Evolutionary conservation across 2,797 vertebrate species (phyloP).

Genomic region (Acipenser oxyrinchus): DNA sequence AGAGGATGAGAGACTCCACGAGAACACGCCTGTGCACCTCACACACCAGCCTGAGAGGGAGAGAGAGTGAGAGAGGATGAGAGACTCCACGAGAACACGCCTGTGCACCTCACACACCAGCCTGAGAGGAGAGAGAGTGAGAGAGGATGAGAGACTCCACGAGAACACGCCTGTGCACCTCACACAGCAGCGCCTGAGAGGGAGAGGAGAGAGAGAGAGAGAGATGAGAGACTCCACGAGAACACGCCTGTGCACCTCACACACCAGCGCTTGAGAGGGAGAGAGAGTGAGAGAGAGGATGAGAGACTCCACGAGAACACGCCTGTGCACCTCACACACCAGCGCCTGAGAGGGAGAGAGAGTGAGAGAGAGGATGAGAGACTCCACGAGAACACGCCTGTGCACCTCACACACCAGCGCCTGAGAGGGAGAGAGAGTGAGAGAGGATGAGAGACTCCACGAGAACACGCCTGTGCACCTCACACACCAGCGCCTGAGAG

Average conservation of each 20-base stretch:
- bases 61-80: background rate
- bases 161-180: too few relatives aligned
- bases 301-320: constrained; percentile 47
- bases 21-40: constrained; percentile 70
- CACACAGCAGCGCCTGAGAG: background rate
- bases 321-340: constrained; percentile 60
- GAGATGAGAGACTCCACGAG: constrained; percentile 67
- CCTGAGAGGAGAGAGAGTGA: background rate
- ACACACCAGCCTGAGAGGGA: background rate
- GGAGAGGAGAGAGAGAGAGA: too few relatives aligned
- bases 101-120: background rate
- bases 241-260: constrained; percentile 70
- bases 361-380: constrained; percentile 51
- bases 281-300: constrained; percentile 39
- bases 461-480: too few relatives aligned
- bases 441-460: too few relatives aligned
- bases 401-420: constrained; percentile 55
- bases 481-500: background rate
- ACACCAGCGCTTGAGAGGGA: background rate
- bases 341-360: background rate
- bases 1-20: constrained; percentile 58
- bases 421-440: background rate
- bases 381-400: constrained; percentile 55
- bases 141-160: too few relatives aligned
- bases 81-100: too few relatives aligned